Conservation (phyloP, 2,113 vertebrate species). For the Pionites leucogaster region DNA sequence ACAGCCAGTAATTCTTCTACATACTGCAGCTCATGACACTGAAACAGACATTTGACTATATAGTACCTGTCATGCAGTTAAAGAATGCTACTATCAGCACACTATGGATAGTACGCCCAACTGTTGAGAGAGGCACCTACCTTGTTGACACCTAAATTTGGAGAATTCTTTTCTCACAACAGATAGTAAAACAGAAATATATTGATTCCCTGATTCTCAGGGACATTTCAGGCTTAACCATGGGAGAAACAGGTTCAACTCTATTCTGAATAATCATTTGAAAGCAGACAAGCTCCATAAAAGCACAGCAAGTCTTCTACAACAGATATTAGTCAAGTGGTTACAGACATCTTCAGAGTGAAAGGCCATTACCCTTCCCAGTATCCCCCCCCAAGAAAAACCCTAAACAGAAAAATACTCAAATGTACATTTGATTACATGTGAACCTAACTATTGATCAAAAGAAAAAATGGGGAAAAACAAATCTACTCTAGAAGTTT, state of each 20-base stretch:
- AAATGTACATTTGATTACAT: not conserved
- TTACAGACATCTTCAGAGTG: not conserved
- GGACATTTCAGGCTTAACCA: not conserved
- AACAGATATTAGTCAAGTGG: not conserved
- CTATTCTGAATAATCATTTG: not conserved
- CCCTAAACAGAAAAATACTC: not conserved
- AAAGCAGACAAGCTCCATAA: not conserved
- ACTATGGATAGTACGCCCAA: not conserved
- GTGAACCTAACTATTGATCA: not conserved
- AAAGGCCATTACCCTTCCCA: not conserved
- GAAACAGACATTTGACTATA: not conserved
- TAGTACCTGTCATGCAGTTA: not conserved
- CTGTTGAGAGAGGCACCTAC: not conserved
- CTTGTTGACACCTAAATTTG: not conserved
- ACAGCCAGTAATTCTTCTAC: not conserved
- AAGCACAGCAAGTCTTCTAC: not conserved
- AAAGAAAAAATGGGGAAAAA: not conserved
- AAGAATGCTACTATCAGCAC: not conserved
- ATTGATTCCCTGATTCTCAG: not conserved
- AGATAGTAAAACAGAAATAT: not conserved
- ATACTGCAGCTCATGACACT: not conserved
- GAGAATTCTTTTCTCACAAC: not conserved
- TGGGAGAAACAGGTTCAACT: not conserved
- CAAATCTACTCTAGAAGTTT: not conserved
- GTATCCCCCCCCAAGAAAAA: not conserved